Conservation (phyloP, 2,113 vertebrate genomes). For the Laterallus jamaicensis region DNA sequence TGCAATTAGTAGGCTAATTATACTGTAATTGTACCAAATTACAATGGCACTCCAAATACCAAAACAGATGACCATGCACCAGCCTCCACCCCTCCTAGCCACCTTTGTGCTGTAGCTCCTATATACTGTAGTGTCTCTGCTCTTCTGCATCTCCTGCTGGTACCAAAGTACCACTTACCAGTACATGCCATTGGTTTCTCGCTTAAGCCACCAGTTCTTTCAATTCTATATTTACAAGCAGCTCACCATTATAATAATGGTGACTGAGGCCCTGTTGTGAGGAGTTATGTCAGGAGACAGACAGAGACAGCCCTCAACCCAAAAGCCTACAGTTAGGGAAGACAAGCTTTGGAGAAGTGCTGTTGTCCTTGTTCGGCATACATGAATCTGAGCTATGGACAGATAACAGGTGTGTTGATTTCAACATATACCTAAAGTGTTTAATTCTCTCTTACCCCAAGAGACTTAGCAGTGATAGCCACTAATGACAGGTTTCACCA, state of each 20-base stretch:
- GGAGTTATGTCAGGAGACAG: background rate
- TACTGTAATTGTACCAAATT: slow-evolving; percentile 6
- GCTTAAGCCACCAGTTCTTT: background rate
- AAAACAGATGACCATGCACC: slow-evolving; percentile 25
- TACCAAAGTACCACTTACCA: background rate
- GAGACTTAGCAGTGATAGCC: background rate
- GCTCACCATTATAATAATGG: background rate
- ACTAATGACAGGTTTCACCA: background rate
- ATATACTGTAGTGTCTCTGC: background rate
- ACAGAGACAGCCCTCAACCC: background rate
- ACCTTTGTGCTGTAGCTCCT: background rate
- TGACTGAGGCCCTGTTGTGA: background rate
- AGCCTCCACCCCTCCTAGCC: background rate
- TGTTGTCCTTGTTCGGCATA: background rate
- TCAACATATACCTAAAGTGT: accelerated
- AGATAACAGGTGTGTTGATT: background rate
- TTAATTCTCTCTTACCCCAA: background rate
- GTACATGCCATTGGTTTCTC: background rate
- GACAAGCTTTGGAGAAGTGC: background rate
- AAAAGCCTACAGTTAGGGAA: background rate
- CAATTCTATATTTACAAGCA: background rate
- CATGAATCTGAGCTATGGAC: background rate
- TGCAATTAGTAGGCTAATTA: slow-evolving; percentile 41
- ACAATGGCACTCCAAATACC: background rate
- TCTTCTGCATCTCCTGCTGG: background rate